Conservation (phyloP, 2,888 invertebrate genomes). For the Bhutanitis thaidina region DNA sequence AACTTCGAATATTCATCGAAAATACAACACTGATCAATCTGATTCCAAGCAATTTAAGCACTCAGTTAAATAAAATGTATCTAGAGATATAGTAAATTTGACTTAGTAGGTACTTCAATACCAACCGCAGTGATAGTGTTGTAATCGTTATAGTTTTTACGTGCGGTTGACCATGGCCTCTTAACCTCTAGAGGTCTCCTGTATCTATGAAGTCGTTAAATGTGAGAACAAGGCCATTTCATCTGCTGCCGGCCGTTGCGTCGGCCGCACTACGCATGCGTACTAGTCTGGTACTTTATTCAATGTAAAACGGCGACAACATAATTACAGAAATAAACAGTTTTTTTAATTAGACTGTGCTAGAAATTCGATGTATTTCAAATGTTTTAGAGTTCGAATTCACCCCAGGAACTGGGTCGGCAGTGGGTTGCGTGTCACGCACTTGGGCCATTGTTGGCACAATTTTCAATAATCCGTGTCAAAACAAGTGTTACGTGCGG, state of each 20-base stretch:
- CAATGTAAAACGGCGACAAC: background rate
- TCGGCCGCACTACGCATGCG: slow-evolving; percentile 30
- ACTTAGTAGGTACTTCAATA: too few species aligned
- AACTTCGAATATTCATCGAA: too few species aligned
- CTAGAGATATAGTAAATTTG: background rate
- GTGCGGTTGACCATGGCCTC: slow-evolving; percentile 21
- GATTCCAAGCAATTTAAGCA: background rate
- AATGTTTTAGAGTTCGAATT: slow-evolving; percentile 17
- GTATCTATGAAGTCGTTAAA: slow-evolving; percentile 27
- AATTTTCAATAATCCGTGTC: slow-evolving; percentile 16
- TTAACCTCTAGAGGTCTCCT: slow-evolving; percentile 27
- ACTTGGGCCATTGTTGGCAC: slow-evolving; percentile 32
- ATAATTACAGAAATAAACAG: background rate
- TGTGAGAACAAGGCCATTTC: slow-evolving; percentile 36
- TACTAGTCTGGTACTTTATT: slow-evolving; percentile 8
- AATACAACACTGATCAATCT: too few species aligned
- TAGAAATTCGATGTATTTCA: background rate
- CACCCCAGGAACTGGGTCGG: slow-evolving; percentile 42
- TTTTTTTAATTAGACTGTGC: slow-evolving; percentile 20
- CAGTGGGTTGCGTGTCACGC: slow-evolving; percentile 37
- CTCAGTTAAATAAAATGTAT: background rate
- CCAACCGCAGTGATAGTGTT: background rate
- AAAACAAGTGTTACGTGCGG: slow-evolving; percentile 32
- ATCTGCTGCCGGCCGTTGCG: slow-evolving; percentile 23
- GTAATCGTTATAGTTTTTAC: background rate